Conservation (phyloP, 2,113 vertebrate genomes). For the Pungitius pungitius region DNA sequence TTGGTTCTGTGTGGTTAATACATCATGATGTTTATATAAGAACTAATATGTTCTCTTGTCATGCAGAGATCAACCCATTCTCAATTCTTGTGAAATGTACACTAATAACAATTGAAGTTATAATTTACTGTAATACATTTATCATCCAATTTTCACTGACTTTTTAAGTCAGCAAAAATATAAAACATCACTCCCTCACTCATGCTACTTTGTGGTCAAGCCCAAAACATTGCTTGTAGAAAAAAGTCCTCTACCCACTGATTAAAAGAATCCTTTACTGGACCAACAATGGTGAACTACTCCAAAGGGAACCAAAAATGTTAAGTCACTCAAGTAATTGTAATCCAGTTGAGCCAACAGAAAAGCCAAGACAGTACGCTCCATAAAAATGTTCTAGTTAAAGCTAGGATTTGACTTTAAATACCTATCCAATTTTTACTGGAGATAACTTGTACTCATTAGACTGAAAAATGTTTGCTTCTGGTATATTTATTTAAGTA, state of each 20-base stretch:
- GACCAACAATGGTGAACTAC: conserved; percentile 8
- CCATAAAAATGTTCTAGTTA: neutral
- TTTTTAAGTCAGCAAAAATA: conserved; percentile 3
- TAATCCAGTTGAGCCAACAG: conserved; percentile 2
- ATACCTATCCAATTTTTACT: neutral
- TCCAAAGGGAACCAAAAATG: conserved; percentile 7
- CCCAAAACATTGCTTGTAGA: neutral
- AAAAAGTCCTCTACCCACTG: neutral
- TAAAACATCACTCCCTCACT: neutral
- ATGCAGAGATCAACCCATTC: neutral
- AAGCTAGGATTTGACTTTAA: neutral
- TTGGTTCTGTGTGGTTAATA: conserved; percentile 6
- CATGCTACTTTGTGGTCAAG: neutral
- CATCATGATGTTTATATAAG: neutral
- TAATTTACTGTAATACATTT: neutral
- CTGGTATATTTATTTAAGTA: neutral
- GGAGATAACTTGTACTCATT: neutral
- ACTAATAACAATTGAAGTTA: neutral
- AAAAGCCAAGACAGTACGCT: neutral
- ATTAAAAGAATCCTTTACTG: neutral
- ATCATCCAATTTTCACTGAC: neutral
- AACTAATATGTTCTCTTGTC: neutral
- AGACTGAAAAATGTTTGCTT: neutral
- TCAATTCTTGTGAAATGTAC: neutral
- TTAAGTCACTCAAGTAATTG: conserved; percentile 2